Conservation (phyloP, 2,113 vertebrate genomes). For the Hippoglossus stenolepis region DNA sequence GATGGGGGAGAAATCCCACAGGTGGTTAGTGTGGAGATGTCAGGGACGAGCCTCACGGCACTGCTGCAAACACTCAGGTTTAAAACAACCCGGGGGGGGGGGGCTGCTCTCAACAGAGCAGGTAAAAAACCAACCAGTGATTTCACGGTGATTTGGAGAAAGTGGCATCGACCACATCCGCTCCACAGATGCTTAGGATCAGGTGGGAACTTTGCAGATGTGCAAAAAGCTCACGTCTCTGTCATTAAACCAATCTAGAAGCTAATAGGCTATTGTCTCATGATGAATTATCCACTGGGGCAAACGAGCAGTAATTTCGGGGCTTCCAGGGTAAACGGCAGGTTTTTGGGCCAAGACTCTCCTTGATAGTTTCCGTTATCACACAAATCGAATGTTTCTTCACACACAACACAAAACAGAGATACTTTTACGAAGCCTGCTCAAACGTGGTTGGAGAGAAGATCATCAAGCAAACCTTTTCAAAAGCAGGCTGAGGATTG, state of each 20-base stretch:
- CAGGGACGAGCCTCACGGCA: constrained; percentile 20
- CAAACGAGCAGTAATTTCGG: too few relatives aligned
- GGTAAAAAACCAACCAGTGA: not conserved
- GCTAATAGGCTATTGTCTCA: too few relatives aligned
- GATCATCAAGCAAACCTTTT: not conserved
- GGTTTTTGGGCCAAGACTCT: too few relatives aligned
- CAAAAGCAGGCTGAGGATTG: too few relatives aligned
- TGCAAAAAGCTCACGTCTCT: not conserved
- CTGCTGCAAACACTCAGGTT: not conserved
- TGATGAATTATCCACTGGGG: too few relatives aligned
- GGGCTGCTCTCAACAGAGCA: not conserved
- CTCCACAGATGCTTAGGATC: not conserved
- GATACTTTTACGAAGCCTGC: too few relatives aligned
- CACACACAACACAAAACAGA: too few relatives aligned
- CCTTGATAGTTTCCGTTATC: too few relatives aligned
- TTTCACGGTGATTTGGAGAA: not conserved
- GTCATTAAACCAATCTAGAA: too few relatives aligned
- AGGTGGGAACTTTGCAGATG: not conserved
- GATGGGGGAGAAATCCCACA: constrained; percentile 36
- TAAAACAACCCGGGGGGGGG: not conserved
- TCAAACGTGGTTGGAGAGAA: too few relatives aligned
- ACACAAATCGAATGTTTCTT: too few relatives aligned
- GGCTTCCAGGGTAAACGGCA: too few relatives aligned
- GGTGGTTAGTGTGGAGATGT: constrained; percentile 57
- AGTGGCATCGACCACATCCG: not conserved